These are phyloP conservation scores for Himalopsyche kuldschensis DNA, from an alignment of 2,888 invertebrate species.

Conservation along the genomic window DNA sequence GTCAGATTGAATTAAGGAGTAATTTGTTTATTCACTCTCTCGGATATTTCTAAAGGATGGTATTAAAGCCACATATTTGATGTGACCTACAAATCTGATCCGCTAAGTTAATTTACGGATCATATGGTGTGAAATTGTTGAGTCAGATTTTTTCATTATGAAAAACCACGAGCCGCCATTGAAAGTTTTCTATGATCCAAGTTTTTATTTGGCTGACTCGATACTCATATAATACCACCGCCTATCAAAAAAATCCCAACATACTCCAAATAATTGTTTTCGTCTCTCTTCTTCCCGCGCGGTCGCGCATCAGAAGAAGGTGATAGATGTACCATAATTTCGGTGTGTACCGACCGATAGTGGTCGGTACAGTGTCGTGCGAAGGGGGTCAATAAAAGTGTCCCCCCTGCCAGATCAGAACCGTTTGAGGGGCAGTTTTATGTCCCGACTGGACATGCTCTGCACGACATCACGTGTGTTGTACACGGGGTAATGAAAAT, in stretches of 20 bases:
- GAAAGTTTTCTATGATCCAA: conserved; percentile 34
- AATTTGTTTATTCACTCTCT: too few species aligned
- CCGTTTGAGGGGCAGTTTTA: conserved; percentile 14
- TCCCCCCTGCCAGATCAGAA: conserved; percentile 1
- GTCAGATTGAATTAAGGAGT: too few species aligned
- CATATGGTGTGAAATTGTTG: too few species aligned
- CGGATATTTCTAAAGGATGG: too few species aligned
- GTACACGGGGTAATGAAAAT: conserved; percentile 30
- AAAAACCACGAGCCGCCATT: conserved; percentile 8
- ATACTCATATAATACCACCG: conserved; percentile 7
- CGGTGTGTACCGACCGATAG: conserved; percentile 4
- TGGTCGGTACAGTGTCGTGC: not conserved
- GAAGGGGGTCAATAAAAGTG: conserved; percentile 11
- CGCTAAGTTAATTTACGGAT: too few species aligned
- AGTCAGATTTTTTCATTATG: too few species aligned
- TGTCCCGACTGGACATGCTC: conserved; percentile 16
- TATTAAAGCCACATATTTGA: too few species aligned
- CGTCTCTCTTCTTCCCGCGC: not conserved
- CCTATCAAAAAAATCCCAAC: not conserved
- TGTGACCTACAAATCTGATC: too few species aligned
- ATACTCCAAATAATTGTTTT: conserved; percentile 12
- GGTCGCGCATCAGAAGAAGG: not conserved
- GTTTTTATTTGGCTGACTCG: conserved; percentile 36
- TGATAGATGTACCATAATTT: not conserved
- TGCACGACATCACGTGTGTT: conserved; percentile 31